Conservation (phyloP, 2,888 invertebrate genomes). For the Aporophyla lueneburgensis region DNA sequence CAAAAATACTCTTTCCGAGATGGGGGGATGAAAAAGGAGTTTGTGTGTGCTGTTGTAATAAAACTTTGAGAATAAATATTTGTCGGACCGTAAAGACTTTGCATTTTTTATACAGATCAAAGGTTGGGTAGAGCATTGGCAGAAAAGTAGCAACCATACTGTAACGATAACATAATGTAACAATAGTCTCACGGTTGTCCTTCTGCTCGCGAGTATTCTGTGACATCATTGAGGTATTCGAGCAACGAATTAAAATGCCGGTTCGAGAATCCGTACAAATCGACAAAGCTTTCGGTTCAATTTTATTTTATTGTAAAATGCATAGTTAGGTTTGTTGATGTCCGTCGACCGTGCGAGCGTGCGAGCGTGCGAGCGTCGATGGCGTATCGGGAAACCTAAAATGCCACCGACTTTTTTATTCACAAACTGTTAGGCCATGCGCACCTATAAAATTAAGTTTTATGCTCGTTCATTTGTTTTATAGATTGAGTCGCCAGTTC, state of each 20-base stretch:
- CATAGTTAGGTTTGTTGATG: constrained; percentile 63
- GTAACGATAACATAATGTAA: no score
- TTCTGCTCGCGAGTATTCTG: constrained; percentile 1
- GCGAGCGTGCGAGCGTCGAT: constrained; percentile 47
- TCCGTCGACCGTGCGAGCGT: constrained; percentile 43
- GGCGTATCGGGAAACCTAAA: constrained; percentile 60
- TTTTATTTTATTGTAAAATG: constrained; percentile 69
- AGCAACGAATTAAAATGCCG: constrained; percentile 64
- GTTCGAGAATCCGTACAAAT: constrained; percentile 63
- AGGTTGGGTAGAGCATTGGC: no score
- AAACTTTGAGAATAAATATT: no score
- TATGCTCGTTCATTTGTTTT: constrained; percentile 64
- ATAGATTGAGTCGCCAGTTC: constrained; percentile 60
- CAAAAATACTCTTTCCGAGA: no score
- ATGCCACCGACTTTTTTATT: constrained; percentile 39
- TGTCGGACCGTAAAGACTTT: no score
- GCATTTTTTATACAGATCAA: no score
- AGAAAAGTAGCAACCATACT: no score
- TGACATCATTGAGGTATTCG: constrained; percentile 52
- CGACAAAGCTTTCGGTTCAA: constrained; percentile 64
- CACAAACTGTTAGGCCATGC: constrained; percentile 48
- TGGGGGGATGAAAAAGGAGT: no score
- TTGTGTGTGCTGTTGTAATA: no score
- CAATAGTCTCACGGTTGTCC: not conserved
- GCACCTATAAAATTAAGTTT: constrained; percentile 64